Evolutionary conservation across 2,888 invertebrate genomes (phyloP), one percentile per base, ranked within the genome.

Genomic region (Dolichomitus sp.): DNA sequence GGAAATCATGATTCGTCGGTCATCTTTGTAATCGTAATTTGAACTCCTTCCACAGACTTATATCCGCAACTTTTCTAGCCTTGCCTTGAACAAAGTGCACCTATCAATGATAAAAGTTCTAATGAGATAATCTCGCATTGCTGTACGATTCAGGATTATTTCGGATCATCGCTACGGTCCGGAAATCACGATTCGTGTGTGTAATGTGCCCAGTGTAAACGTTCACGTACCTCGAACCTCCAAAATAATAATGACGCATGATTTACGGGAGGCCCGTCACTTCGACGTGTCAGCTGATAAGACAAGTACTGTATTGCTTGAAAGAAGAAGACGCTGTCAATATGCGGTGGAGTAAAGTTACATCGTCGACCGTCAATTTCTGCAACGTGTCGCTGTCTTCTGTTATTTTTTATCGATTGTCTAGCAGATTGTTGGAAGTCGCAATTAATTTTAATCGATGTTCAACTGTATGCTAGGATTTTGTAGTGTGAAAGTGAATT

Each of bases 211-310:
- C 61, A 9, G 19, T 27, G 19, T 19, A 45, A 75, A 54, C 14
- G 30, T 75, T 65, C 65, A 65, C 52, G 37, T 9, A 52, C 45
- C 27, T 12, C 50, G 23, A 27, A 66, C 57, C 68, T 19, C 57
- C 65, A n/a, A 54, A 61, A 76, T 69, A 30, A 69, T 74, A 45
- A 73, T 80, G 83, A 83, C 54, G 23, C 83, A 83, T 33, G 72
- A 63, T 69, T 69, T 63, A 72, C 68, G 61, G 80, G 61, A 68
- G 72, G 48, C 73, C 76, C 83, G 68, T 75, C 70, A 73, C 69
- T 73, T 63, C 61, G n/a, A 50, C 61, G 4, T 80, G 30, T 40
- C 68, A 54, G 27, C 63, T 27, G 83, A 83, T 83, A 83, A 63
- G 33, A 27, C 27, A 70, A 73, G 54, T 50, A 23, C 11, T 17